These are phyloP conservation scores for Piprites chloris DNA, from an alignment of 2,113 vertebrate species.

Conservation along the genomic window DNA sequence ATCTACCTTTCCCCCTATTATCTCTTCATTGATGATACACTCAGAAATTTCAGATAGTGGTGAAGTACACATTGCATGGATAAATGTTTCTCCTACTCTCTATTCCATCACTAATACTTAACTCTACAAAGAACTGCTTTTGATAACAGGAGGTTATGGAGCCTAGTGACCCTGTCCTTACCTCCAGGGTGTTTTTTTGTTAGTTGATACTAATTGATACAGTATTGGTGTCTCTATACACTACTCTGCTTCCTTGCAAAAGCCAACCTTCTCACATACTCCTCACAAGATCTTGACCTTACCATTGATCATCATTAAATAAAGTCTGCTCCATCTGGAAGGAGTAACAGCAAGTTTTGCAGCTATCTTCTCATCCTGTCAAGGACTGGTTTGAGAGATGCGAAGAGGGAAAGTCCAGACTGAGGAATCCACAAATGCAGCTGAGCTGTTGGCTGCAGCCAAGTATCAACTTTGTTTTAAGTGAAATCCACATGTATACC, in stretches of 20 bases:
- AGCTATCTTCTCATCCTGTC: neutral
- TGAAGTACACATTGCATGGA: neutral
- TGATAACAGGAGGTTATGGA: neutral
- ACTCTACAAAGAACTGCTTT: neutral
- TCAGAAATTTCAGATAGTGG: neutral
- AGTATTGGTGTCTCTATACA: neutral
- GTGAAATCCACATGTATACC: neutral
- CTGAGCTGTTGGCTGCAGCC: neutral
- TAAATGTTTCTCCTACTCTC: neutral
- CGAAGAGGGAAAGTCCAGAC: neutral
- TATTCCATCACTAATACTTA: conserved; percentile 20
- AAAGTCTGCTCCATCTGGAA: neutral
- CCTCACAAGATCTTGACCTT: neutral
- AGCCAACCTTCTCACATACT: neutral
- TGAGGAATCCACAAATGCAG: neutral
- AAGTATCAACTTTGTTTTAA: rapidly evolving
- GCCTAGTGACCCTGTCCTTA: neutral
- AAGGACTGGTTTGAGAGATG: neutral
- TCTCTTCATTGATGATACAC: neutral
- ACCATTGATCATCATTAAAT: neutral
- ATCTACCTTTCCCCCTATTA: neutral
- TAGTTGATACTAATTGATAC: neutral
- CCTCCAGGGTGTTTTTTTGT: neutral
- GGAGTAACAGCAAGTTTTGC: neutral
- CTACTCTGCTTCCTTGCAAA: neutral